A percentile compares a stretch with the other conserved stretches of the same genome.
These are phyloP conservation scores for Orchestes rusci DNA, from an alignment of 2,888 invertebrate species.

Conservation along the genomic window DNA sequence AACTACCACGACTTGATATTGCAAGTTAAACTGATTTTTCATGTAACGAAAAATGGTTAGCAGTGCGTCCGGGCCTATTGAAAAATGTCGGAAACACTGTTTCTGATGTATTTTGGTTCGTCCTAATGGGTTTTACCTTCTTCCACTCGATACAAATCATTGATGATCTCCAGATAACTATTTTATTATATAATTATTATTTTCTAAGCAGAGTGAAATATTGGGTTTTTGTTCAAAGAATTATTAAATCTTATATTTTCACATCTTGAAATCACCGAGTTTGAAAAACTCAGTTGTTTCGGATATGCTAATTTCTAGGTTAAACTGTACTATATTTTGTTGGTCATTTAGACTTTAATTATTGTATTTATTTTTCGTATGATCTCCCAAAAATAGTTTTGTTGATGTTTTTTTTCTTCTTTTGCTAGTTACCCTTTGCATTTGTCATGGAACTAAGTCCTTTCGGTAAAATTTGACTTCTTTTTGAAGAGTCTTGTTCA, in stretches of 20 bases:
- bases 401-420: slow-evolving; percentile 23
- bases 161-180: slow-evolving; percentile 33
- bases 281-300: slow-evolving; percentile 1
- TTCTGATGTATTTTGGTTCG: background rate
- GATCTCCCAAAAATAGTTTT: slow-evolving; percentile 35
- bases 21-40: slow-evolving; percentile 15
- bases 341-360: slow-evolving; percentile 32
- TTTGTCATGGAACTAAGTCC: no score
- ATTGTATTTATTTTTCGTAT: slow-evolving; percentile 35
- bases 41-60: background rate
- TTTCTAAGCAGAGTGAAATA: slow-evolving; percentile 33
- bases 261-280: slow-evolving; percentile 22
- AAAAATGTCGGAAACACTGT: background rate
- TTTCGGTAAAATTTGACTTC: no score
- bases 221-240: slow-evolving; percentile 35
- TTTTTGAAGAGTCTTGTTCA: no score
- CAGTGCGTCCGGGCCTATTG: background rate
- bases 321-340: slow-evolving; percentile 26
- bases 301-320: no score
- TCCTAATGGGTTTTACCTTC: slow-evolving; percentile 25
- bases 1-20: slow-evolving; percentile 18
- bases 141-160: slow-evolving; percentile 34
- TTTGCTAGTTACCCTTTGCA: no score
- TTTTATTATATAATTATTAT: slow-evolving; percentile 29
- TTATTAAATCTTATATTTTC: slow-evolving; percentile 25